phyloP scores from a whole-genome alignment of 2,113 vertebrate species.

The Nicator chloris region DNA sequence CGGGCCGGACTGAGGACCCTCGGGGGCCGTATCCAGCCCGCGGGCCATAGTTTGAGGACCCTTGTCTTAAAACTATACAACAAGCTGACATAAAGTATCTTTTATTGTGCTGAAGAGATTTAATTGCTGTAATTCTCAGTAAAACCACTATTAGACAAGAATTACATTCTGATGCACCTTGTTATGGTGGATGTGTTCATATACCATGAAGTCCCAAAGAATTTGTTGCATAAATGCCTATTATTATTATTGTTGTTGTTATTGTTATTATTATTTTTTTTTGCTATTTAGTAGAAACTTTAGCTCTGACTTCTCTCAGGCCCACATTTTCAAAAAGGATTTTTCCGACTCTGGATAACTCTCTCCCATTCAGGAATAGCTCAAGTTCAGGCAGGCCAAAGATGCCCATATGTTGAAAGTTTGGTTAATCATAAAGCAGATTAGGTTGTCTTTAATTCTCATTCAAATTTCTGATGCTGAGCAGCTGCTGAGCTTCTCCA shows the following conservation, averaged over 20 bases:
- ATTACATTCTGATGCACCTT: neutral
- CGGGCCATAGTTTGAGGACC: too few relatives aligned
- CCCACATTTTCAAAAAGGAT: neutral
- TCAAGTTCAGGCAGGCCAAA: neutral
- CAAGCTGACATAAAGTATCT: neutral
- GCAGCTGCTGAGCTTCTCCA: conserved; percentile 2
- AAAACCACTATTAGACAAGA: neutral
- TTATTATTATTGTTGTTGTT: neutral
- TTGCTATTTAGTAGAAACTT: neutral
- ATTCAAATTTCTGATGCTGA: neutral
- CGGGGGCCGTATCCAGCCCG: too few relatives aligned
- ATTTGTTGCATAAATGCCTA: neutral
- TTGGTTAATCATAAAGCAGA: neutral
- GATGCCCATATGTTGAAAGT: neutral
- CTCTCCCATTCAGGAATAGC: neutral
- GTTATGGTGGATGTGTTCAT: neutral
- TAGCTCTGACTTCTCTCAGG: neutral
- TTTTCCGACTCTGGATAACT: neutral
- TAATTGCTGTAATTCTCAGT: neutral
- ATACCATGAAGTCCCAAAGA: neutral
- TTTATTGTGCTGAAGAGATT: neutral
- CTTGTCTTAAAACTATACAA: too few relatives aligned
- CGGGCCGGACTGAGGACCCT: too few relatives aligned
- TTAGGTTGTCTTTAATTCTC: neutral
- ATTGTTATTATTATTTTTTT: neutral